Base-by-base conservation (phyloP, 2,888 invertebrate genomes). In the Pseudococcus viburni region DNA sequence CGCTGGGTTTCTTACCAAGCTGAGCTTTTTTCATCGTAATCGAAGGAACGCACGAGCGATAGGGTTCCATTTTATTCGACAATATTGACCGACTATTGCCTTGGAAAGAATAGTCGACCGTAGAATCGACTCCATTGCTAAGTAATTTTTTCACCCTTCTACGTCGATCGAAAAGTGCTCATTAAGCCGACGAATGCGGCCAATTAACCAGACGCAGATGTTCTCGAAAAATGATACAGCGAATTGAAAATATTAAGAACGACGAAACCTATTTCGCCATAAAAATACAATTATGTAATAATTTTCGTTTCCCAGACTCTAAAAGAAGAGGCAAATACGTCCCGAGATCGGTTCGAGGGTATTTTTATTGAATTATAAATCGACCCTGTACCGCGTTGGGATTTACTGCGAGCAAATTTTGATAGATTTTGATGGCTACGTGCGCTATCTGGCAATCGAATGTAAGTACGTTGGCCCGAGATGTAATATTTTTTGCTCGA, bases 281-380 rank as follows among this genome's bases (percentile, higher is more conserved):
- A 26, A 73, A 73, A 73, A 26, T 73, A 11, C 33, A 59, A 59
- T 59, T 59, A 33, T 73, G 68, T 73, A 73, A 73, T 26, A 15
- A 26, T 33, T 33, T 73, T 33, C 12, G 26, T 33, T 33, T 33
- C 3, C 26, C 26, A 33, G 26, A 33, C 26, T 33, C 3, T 33
- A 33, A 33, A 33, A 33, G 26, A 15, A 12, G 12, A 22, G 26
- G 11, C 12, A 33, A 73, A 73, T 33, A 33, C 0, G 2, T 26
- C 9, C 68, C 68, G 11, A 3, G 12, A 33, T 12, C 11, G 26
- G 0, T 1, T 12, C 68, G 26, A 33, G 26, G 1, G 9, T 26
- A 3, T 7, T 73, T 26, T 73, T 73, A 73, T 73, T 73, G 68
- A 73, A 73, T 73, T 73, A 73, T 73, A 73, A 73, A 73, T 73